phyloP scores from a whole-genome alignment of 2,113 vertebrate species.

The Pteruthius melanotis region DNA sequence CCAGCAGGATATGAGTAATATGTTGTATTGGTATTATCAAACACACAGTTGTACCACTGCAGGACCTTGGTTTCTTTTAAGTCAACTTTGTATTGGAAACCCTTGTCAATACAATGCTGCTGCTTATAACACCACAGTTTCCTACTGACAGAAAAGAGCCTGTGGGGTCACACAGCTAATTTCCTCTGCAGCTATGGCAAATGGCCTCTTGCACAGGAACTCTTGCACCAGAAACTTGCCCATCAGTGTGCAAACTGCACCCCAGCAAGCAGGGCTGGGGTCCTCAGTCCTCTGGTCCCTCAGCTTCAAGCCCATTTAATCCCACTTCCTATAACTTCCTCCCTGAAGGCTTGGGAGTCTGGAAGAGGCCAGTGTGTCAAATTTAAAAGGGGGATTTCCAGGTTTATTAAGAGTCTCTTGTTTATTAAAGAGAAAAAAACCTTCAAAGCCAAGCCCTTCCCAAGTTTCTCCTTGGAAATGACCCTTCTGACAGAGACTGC shows the following conservation, averaged over 20 bases:
- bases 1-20: not conserved
- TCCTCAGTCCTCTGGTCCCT: not conserved
- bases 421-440: not conserved
- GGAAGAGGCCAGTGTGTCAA: not conserved
- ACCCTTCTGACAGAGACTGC: not conserved
- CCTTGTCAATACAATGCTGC: not conserved
- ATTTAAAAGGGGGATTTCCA: not conserved
- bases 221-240: not conserved
- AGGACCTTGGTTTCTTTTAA: not conserved
- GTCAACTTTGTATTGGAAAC: not conserved
- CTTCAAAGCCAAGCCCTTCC: not conserved
- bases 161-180: not conserved
- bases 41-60: not conserved
- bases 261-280: not conserved
- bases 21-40: not conserved
- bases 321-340: not conserved
- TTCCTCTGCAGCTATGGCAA: not conserved
- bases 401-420: not conserved
- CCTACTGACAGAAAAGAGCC: not conserved
- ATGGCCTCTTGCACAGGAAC: not conserved
- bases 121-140: not conserved
- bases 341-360: not conserved
- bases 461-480: not conserved
- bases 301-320: not conserved
- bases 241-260: not conserved